Conservation (phyloP, 2,797 vertebrate genomes). For the Diplodus sargus region DNA sequence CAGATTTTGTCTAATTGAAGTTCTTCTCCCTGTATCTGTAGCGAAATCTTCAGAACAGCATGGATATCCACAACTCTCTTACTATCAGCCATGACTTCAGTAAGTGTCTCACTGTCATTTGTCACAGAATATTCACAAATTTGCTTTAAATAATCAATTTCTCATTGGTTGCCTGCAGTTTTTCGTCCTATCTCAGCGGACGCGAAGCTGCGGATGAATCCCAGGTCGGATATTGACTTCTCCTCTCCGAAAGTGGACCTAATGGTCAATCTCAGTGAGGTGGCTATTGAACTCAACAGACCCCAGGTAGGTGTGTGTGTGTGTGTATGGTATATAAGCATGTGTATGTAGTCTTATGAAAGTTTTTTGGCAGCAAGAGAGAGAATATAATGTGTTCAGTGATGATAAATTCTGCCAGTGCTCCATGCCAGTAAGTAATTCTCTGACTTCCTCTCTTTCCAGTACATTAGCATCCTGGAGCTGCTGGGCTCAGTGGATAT, state of each 20-base stretch:
- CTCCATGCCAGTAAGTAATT: slow-evolving; percentile 31
- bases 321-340: background rate
- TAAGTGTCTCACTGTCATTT: slow-evolving; percentile 78
- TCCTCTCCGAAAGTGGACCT: slow-evolving; percentile 95
- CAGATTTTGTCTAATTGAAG: slow-evolving; percentile 2
- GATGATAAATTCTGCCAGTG: slow-evolving; percentile 12
- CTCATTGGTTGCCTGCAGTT: slow-evolving; percentile 82
- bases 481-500: slow-evolving; percentile 95
- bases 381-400: no score
- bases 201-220: slow-evolving; percentile 97
- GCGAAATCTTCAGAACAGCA: slow-evolving; percentile 88
- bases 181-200: slow-evolving; percentile 95
- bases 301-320: slow-evolving; percentile 88
- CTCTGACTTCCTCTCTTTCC: slow-evolving; percentile 49
- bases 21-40: slow-evolving; percentile 60
- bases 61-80: slow-evolving; percentile 82
- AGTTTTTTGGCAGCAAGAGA: background rate
- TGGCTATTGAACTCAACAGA: slow-evolving; percentile 94
- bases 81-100: slow-evolving; percentile 87
- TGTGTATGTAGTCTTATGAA: no score
- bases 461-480: slow-evolving; percentile 98
- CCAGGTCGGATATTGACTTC: slow-evolving; percentile 93
- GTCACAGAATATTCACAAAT: slow-evolving; percentile 3
- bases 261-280: slow-evolving; percentile 91
- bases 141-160: slow-evolving; percentile 3